Percentiles rank a stretch among this genome's conserved stretches.
These are phyloP conservation scores for Butastur rufipennis DNA, from an alignment of 2,113 vertebrate species.

Conservation along the genomic window DNA sequence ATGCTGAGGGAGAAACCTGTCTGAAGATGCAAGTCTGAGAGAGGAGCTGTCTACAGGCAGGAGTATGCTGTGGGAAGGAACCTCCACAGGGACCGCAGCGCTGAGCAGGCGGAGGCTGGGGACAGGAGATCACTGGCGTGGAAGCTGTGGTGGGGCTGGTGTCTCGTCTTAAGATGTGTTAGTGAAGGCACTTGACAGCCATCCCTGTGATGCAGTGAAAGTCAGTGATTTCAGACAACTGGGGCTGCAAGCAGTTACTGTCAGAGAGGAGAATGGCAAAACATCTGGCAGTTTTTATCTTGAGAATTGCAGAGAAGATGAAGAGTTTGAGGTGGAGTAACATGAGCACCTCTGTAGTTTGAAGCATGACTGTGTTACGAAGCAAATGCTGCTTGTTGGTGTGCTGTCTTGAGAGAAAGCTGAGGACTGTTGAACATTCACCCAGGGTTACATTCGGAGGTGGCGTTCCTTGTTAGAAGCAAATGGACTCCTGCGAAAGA, in stretches of 20 bases:
- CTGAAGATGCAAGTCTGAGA: not conserved
- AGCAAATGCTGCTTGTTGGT: not conserved
- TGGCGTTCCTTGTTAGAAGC: not conserved
- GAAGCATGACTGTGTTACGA: fast-evolving
- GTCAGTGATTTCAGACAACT: fast-evolving
- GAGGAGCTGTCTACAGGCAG: not conserved
- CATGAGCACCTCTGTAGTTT: not conserved
- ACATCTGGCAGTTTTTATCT: no score
- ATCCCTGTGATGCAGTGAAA: fast-evolving
- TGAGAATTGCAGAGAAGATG: not conserved
- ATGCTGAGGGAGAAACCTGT: not conserved
- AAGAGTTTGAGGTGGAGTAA: not conserved
- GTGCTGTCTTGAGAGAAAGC: no score
- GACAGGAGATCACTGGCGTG: fast-evolving
- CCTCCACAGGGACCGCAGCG: fast-evolving
- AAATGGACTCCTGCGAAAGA: fast-evolving
- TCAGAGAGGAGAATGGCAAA: not conserved
- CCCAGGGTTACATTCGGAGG: fast-evolving
- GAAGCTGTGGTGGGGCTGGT: not conserved
- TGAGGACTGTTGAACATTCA: no score
- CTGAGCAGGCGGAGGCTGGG: not conserved
- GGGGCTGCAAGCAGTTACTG: not conserved
- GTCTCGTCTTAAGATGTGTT: not conserved
- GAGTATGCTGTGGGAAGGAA: not conserved
- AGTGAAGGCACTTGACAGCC: not conserved